A percentile compares a stretch with the other conserved stretches of the same genome.
Conservation (phyloP, 2,888 invertebrate species). For the Coremacera marginata region DNA sequence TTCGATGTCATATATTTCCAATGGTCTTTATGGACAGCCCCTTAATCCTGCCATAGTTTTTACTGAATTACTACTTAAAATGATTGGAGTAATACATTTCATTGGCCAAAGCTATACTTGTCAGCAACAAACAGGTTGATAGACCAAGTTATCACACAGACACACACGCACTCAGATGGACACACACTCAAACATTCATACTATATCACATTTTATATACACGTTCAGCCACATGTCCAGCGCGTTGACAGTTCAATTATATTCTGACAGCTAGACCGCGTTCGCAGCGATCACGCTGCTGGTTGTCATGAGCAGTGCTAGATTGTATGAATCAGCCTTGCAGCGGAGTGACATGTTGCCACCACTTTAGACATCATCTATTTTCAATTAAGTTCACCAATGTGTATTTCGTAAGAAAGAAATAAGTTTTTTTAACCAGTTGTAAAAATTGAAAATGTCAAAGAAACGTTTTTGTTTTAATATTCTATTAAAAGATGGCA, state of each 20-base stretch:
- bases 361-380: neutral
- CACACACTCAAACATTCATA: neutral
- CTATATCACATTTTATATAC: neutral
- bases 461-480: neutral
- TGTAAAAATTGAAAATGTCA: neutral
- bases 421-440: neutral
- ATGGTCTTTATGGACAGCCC: too few species aligned
- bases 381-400: slow-evolving; percentile 3
- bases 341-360: neutral
- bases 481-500: neutral
- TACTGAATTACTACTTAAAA: too few species aligned
- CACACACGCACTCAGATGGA: neutral
- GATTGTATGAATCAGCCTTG: neutral
- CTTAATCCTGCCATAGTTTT: too few species aligned
- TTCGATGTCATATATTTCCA: too few species aligned
- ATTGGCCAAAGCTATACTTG: neutral
- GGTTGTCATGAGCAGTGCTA: neutral
- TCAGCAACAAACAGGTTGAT: neutral
- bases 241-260: slow-evolving; percentile 44
- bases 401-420: too few species aligned
- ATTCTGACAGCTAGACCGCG: slow-evolving; percentile 33
- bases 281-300: neutral
- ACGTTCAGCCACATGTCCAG: slow-evolving; percentile 19
- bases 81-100: neutral
- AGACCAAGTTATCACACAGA: neutral